Percentiles rank a stretch among this genome's conserved stretches.
Conservation (phyloP, 2,113 vertebrate species). For the Ceratotherium simum region DNA sequence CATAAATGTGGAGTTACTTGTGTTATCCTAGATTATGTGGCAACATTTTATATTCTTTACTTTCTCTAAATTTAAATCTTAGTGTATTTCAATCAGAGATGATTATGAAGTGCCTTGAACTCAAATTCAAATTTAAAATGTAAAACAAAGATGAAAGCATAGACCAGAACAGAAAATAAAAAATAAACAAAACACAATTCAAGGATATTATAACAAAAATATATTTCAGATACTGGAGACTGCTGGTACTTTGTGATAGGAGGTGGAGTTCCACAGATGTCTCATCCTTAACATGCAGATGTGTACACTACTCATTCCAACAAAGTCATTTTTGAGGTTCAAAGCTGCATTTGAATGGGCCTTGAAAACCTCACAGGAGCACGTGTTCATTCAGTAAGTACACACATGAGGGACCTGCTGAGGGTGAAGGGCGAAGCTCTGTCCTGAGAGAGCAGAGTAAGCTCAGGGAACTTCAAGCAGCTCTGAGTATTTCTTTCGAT, state of each 20-base stretch:
- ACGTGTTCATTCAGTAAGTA: background rate
- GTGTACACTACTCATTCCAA: background rate
- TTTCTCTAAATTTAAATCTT: conserved; percentile 17
- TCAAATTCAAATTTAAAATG: conserved; percentile 45
- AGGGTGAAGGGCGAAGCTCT: background rate
- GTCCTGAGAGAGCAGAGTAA: background rate
- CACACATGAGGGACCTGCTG: too few species aligned
- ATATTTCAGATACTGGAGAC: background rate
- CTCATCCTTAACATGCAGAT: background rate
- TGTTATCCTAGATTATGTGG: background rate
- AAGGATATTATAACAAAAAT: conserved; percentile 28
- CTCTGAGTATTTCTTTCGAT: conserved; percentile 61
- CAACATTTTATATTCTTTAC: background rate
- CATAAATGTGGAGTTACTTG: background rate
- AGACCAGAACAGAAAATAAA: conserved; percentile 47
- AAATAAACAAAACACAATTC: conserved; percentile 37
- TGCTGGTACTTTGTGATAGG: background rate
- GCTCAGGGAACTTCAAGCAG: background rate
- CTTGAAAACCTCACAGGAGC: background rate
- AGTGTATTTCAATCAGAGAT: background rate
- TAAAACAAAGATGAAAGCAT: conserved; percentile 59
- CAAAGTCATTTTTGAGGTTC: background rate
- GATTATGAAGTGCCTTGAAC: background rate
- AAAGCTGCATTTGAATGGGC: background rate
- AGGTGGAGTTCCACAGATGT: background rate